Evolutionary conservation across 2,888 invertebrate genomes (phyloP), one percentile per base, ranked within the genome.

Genomic region (Lasioglossum villosulum): DNA sequence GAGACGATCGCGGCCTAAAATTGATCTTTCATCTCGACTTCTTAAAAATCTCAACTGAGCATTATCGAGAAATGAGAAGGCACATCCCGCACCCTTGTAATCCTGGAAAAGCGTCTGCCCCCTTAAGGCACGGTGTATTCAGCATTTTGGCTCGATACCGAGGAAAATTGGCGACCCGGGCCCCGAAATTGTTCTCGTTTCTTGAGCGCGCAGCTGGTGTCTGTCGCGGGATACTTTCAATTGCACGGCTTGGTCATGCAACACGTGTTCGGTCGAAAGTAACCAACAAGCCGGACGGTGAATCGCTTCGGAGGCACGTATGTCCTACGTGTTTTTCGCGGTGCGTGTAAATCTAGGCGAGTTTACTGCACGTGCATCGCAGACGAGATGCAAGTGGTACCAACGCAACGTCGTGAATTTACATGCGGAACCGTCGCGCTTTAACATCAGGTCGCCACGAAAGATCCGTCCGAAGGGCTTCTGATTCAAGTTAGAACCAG

Each of bases 321-420:
- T 75, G 52, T 72, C 68, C 73, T 76, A 77, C 81, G 86, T 81
- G 85, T 80, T 80, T 76, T 84, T 75, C 48, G 77, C 75, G 52
- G 73, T 71, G 75, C 81, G 86, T 78, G 86, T 85, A 85, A 78
- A 85, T 86, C 86, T 85, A 75, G 42, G 75, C 78, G 70, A n/a
- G 73, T 78, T 81, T 68, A 8, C 39, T 75, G 81, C 86, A 78
- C 72, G 86, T 86, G 86, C 68, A 75, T 45, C 73, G 68, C 56
- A 76, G 59, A 45, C 68, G 59, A 30, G 34, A 34, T 68, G 39
- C 45, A 74, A 78, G 52, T 16, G 34, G 39, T 37, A 37, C 37
- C 23, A 37, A 48, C 68, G 70, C 23, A 37, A 48, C 68, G 70
- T 75, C 70, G 75, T 56, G 34, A 75, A 86, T 86, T 86, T 78